A percentile compares a stretch with the other conserved stretches of the same genome.
Conservation (phyloP, 1,140 invertebrate species). For the Gryllus bimaculatus region DNA sequence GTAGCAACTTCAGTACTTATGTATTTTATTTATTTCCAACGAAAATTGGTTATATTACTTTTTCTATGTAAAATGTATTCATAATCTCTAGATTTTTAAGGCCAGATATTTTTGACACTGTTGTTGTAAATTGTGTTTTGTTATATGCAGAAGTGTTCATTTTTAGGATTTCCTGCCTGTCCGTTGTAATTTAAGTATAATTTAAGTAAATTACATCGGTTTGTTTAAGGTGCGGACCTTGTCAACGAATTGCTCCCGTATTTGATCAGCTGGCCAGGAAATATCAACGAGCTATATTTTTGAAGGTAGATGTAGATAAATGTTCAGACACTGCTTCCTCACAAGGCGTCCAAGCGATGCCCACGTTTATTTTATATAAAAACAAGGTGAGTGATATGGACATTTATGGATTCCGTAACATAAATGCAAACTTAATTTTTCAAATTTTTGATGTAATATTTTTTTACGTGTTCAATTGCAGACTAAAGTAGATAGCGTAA, state of each 20-base stretch:
- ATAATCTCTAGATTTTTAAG: too few species aligned
- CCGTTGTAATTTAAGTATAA: too few species aligned
- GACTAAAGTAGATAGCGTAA: constrained; percentile 67
- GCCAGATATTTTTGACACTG: too few species aligned
- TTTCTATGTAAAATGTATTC: too few species aligned
- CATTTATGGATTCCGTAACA: not conserved
- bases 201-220: too few species aligned
- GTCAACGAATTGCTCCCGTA: constrained; percentile 80
- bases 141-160: too few species aligned
- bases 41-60: too few species aligned
- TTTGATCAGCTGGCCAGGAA: constrained; percentile 77
- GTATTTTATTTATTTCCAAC: too few species aligned
- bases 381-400: constrained; percentile 50
- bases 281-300: constrained; percentile 81
- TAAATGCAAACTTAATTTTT: not conserved
- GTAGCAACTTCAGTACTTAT: too few species aligned
- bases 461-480: constrained; percentile 30
- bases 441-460: not conserved
- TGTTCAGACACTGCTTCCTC: constrained; percentile 73
- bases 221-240: constrained; percentile 65
- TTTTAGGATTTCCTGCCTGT: too few species aligned
- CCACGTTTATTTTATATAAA: constrained; percentile 93
- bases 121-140: too few species aligned
- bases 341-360: constrained; percentile 90
- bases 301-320: constrained; percentile 91